Base-by-base conservation (phyloP, 1,140 invertebrate species). In the Fopius arisanus region DNA sequence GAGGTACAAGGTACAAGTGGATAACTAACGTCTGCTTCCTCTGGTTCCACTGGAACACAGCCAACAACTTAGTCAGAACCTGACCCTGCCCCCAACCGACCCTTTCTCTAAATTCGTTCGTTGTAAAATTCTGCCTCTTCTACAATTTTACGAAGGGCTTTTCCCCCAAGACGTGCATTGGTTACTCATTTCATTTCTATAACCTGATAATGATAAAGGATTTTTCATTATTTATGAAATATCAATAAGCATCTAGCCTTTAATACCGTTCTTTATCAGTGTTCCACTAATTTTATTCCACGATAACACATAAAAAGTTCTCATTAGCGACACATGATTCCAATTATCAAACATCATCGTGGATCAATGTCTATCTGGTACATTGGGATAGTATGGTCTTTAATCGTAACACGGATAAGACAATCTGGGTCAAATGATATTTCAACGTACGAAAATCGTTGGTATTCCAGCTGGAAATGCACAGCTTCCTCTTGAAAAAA, bases 151-250 rank as follows among this genome's bases (percentile, higher is more conserved):
- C 23, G 19, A 59, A 59, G 10, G 21, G 6, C 54, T 65, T 63
- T 71, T 76, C 73, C 75, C 70, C 40, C 67, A 73, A 73, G 75
- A 62, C 70, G 72, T 21, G 72, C 70, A 70, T 75, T 75, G 74
- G 63, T 59, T 59, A 68, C n/a, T n/a, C n/a, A n/a, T n/a, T n/a
- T n/a, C n/a, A n/a, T n/a, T n/a, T n/a, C n/a, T n/a, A n/a, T n/a
- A n/a, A n/a, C 23, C 2, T 21, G 33, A 1, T 59, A 59, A 26
- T 59, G 54, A 59, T 59, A 26, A 59, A 33, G 31, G 9, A 59
- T 59, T 28, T 26, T 21, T 28, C 54, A 3, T 3, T 19, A 59
- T 26, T 26, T 59, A 0, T 0, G 21, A 59, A 23, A 21, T 26
- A 59, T 59, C 23, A 28, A 28, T 59, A 4, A 19, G 19, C 54